These are phyloP conservation scores for Matsumurasca onukii DNA, from an alignment of 1,140 invertebrate genomes.

Conservation along the genomic window DNA sequence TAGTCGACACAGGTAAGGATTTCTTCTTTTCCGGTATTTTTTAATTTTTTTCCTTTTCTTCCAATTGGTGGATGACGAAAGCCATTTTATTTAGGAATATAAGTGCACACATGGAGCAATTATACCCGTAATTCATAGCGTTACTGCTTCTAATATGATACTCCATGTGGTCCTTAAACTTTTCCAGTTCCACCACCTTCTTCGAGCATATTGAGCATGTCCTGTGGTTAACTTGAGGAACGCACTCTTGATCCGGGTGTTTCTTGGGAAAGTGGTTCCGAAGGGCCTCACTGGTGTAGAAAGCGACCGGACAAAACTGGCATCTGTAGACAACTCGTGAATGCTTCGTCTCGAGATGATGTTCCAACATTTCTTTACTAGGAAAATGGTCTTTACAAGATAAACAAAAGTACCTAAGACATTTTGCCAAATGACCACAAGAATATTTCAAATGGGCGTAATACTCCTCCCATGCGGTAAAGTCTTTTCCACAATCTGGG, in stretches of 20 bases:
- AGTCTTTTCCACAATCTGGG: constrained; percentile 35
- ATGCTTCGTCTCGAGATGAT: constrained; percentile 25
- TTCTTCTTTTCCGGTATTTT: background rate
- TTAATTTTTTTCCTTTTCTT: background rate
- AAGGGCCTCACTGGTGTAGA: constrained; percentile 16
- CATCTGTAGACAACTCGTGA: constrained; percentile 30
- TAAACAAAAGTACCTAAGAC: constrained; percentile 27
- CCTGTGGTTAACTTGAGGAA: background rate
- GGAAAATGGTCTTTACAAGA: constrained; percentile 17
- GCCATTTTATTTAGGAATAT: constrained; percentile 21
- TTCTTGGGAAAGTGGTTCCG: constrained; percentile 14
- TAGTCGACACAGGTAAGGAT: background rate
- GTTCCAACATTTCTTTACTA: background rate
- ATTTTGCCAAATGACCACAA: constrained; percentile 31
- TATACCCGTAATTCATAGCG: constrained; percentile 27
- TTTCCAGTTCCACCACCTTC: constrained; percentile 27
- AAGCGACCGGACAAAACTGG: constrained; percentile 26
- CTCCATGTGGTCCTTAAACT: constrained; percentile 20
- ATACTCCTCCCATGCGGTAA: constrained; percentile 17
- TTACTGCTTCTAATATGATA: constrained; percentile 26
- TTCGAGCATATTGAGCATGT: constrained; percentile 32
- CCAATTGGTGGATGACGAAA: constrained; percentile 8
- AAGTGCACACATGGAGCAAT: constrained; percentile 30
- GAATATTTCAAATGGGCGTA: constrained; percentile 25
- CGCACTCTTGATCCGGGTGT: background rate